Conservation (phyloP, 2,113 vertebrate genomes). For the Dromas ardeola region DNA sequence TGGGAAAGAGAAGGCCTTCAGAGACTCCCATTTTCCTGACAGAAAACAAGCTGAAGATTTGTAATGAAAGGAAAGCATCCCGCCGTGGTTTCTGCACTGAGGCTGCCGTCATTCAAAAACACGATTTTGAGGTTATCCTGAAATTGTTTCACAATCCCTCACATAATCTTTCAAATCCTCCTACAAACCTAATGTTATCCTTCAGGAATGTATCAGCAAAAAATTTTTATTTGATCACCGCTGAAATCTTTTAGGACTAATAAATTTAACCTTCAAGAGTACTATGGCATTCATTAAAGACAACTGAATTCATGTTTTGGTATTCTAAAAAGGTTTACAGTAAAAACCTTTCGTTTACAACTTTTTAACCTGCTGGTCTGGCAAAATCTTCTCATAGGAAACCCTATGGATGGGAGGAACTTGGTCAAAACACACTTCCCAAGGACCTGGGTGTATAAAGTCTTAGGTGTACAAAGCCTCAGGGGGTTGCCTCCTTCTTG, state of each 20-base stretch:
- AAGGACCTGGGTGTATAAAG: neutral
- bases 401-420: neutral
- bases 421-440: neutral
- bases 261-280: neutral
- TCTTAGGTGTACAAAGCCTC: neutral
- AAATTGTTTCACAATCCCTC: neutral
- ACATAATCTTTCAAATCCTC: constrained; percentile 1
- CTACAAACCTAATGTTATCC: neutral
- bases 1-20: neutral
- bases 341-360: neutral
- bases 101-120: neutral
- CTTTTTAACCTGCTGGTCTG: neutral
- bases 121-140: neutral
- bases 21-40: neutral
- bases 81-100: neutral
- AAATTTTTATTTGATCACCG: neutral
- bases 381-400: neutral
- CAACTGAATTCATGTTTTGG: neutral
- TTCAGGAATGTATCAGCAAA: neutral
- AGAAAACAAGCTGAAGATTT: neutral
- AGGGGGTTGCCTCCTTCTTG: neutral
- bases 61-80: neutral
- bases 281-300: neutral
- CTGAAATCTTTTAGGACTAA: neutral
- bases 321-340: neutral